Evolutionary conservation across 2,113 vertebrate species (phyloP).

Genomic region (Carassius carassius): DNA sequence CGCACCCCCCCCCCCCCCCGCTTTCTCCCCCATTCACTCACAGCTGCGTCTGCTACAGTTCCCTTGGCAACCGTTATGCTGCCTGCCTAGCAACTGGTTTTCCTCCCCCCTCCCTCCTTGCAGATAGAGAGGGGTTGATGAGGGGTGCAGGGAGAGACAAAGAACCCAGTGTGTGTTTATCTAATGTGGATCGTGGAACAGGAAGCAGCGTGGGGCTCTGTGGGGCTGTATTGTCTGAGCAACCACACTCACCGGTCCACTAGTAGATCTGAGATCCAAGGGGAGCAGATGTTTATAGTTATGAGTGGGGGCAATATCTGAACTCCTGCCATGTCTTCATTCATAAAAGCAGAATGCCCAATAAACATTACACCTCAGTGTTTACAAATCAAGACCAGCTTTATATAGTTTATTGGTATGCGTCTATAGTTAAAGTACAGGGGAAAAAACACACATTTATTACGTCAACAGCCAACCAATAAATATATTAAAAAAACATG

Average conservation of each 20-base stretch:
- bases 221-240: conserved; percentile 35
- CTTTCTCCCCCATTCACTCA: conserved; percentile 38
- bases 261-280: neutral
- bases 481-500: neutral
- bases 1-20: conserved; percentile 4
- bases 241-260: neutral
- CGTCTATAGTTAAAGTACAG: neutral
- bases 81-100: conserved; percentile 50
- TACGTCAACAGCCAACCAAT: neutral
- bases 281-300: conserved; percentile 14
- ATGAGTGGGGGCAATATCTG: conserved; percentile 5
- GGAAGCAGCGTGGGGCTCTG: conserved; percentile 35
- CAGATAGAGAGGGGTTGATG: conserved; percentile 26
- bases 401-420: neutral
- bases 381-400: neutral
- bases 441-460: neutral
- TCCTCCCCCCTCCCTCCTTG: conserved; percentile 15
- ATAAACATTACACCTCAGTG: neutral
- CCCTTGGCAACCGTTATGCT: conserved; percentile 50
- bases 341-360: neutral
- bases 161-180: conserved; percentile 37
- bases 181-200: conserved; percentile 31
- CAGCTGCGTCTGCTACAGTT: conserved; percentile 48
- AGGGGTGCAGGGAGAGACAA: conserved; percentile 40
- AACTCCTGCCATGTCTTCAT: neutral